Percentiles rank a stretch among this genome's conserved stretches.
phyloP scores from a whole-genome alignment of 2,113 vertebrate species.

The Nothobranchius furzeri region DNA sequence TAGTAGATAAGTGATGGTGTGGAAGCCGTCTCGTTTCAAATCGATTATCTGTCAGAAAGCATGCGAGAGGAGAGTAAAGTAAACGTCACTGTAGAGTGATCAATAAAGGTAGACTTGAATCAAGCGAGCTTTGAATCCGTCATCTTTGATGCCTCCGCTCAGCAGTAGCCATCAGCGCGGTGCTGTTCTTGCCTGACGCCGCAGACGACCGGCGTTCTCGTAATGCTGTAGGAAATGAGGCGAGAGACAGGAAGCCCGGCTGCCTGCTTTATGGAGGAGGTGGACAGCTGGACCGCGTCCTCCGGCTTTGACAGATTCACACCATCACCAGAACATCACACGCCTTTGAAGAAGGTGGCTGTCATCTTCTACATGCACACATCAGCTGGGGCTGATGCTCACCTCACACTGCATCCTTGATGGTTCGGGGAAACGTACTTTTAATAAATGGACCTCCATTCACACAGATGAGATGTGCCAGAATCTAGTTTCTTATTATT shows the following conservation, averaged over 20 bases:
- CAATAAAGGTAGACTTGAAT: slow-evolving; percentile 68
- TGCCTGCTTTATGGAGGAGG: slow-evolving; percentile 22
- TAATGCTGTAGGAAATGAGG: slow-evolving; percentile 11
- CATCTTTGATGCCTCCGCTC: slow-evolving; percentile 24
- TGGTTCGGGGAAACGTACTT: background rate
- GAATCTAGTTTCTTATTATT: too few relatives aligned
- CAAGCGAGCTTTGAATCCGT: slow-evolving; percentile 41
- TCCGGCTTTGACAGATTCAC: slow-evolving; percentile 57
- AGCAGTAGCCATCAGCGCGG: background rate
- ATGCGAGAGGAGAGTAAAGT: slow-evolving; percentile 49
- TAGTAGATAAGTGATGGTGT: slow-evolving; percentile 62
- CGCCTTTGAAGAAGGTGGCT: slow-evolving; percentile 37
- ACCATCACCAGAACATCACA: slow-evolving; percentile 63
- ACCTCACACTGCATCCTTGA: slow-evolving; percentile 23
- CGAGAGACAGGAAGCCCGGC: slow-evolving; percentile 21
- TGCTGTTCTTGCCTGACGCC: background rate
- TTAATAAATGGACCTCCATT: background rate
- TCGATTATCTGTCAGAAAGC: slow-evolving; percentile 61
- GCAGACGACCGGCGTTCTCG: background rate
- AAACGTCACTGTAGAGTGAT: slow-evolving; percentile 60
- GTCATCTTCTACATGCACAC: slow-evolving; percentile 37
- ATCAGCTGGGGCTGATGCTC: background rate
- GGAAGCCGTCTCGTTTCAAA: slow-evolving; percentile 56
- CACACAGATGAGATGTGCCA: too few relatives aligned
- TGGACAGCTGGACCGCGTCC: slow-evolving; percentile 67